Percentiles rank a stretch among this genome's conserved stretches.
phyloP scores from a whole-genome alignment of 2,888 invertebrate genomes.

The Muschampia staudingeri region DNA sequence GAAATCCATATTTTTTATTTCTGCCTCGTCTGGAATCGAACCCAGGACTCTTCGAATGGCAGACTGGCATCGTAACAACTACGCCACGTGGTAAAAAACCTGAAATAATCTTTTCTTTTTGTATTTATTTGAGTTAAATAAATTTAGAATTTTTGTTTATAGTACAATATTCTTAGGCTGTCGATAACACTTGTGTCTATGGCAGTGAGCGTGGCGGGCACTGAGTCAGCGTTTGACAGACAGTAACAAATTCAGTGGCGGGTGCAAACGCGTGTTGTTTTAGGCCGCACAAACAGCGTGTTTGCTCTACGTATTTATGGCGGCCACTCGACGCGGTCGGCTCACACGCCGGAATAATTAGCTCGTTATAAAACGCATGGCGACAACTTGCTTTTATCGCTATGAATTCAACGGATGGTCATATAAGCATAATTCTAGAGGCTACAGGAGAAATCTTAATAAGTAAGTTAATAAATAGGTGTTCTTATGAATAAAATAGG shows the following conservation, averaged over 20 bases:
- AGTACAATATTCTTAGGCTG: not conserved
- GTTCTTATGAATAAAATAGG: no score
- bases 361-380: slow-evolving; percentile 87
- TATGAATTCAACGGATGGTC: slow-evolving; percentile 21
- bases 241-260: slow-evolving; percentile 86
- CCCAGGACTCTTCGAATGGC: no score
- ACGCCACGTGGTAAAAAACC: no score
- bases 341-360: slow-evolving; percentile 88
- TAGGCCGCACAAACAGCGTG: slow-evolving; percentile 89
- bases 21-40: no score
- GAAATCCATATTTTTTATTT: no score
- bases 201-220: slow-evolving; percentile 74
- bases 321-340: slow-evolving; percentile 75
- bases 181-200: slow-evolving; percentile 13
- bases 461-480: no score
- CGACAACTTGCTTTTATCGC: slow-evolving; percentile 59
- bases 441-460: no score
- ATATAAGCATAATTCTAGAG: slow-evolving; percentile 15
- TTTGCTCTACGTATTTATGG: slow-evolving; percentile 89
- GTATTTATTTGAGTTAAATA: no score
- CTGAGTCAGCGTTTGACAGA: slow-evolving; percentile 89
- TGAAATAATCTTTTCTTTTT: no score
- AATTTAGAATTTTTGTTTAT: no score
- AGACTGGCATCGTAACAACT: no score
- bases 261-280: slow-evolving; percentile 90